Evolutionary conservation across 2,113 vertebrate genomes (phyloP), one percentile per base, ranked within the genome.

Genomic region (Amphiprion ocellaris): DNA sequence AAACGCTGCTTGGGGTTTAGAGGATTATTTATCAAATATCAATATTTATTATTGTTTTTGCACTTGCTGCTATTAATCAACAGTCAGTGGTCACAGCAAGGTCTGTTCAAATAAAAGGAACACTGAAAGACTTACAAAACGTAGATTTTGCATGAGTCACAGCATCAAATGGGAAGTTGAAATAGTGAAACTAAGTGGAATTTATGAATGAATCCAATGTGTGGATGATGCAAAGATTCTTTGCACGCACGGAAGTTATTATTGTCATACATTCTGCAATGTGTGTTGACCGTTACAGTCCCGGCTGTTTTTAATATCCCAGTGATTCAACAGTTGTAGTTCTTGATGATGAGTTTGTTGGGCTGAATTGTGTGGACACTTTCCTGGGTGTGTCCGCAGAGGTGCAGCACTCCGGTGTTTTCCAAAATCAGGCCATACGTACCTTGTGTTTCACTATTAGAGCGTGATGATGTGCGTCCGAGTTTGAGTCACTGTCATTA

Each of bases 131-230:
- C 41, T 58, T 28, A 7, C 26, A 2, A 46, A 23, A 59, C 59
- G 19, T 14, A 52, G 10, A n/a, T 1, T 17, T 33, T 8, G n/a
- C 5, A 2, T 72, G 65, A 53, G 49, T 82, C 52, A 0, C 1
- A 0, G 3, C 8, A 28, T 21, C 0, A 0, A 4, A 4, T 30
- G 3, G 14, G 10, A 71, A 61, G 28, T 10, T 24, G 23, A 52
- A 70, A 54, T 62, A 28, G 77, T 70, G 60, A 74, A 77, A 80
- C 30, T 46, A 0, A 10, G 24, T 28, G 49, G 47, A 73, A 74
- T 17, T 47, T 53, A 41, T 63, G 17, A 61, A 58, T 4, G 15
- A 64, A 21, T 30, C 15, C 1, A 2, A 10, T 37, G 7, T 60
- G 11, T 65, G 11, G 30, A 23, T 69, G 54, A 78, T 50, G 54